Conservation (phyloP, 2,797 vertebrate species). For the Micropoecilia bifurca region DNA sequence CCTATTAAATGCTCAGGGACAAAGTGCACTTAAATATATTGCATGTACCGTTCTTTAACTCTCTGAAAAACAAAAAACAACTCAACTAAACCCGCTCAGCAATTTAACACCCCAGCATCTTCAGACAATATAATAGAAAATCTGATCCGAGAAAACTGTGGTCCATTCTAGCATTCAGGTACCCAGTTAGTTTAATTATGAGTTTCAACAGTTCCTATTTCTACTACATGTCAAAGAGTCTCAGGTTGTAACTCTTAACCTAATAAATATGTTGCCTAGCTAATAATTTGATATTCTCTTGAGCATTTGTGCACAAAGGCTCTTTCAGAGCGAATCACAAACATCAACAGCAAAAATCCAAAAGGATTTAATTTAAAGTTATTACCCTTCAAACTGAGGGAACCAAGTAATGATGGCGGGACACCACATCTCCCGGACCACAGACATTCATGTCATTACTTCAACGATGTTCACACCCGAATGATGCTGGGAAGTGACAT, state of each 20-base stretch:
- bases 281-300: not conserved
- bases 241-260: not conserved
- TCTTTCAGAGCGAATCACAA: not conserved
- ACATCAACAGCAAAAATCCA: constrained; percentile 8
- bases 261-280: not conserved
- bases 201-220: not conserved
- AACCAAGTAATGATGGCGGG: not conserved
- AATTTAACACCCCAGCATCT: not conserved
- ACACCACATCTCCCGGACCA: not conserved
- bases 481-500: not conserved
- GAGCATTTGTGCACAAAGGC: not conserved
- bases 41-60: not conserved
- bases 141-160: not conserved
- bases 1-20: not conserved
- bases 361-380: constrained; percentile 2
- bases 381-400: constrained; percentile 7
- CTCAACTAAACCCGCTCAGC: not conserved
- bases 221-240: not conserved
- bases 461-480: constrained; percentile 3
- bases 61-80: not conserved
- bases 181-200: not conserved
- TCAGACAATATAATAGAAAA: not conserved
- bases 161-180: not conserved
- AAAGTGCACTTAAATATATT: not conserved
- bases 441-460: constrained; percentile 2